Base-by-base conservation (phyloP, 2,888 invertebrate species). In the Enchytraeus crypticus region DNA sequence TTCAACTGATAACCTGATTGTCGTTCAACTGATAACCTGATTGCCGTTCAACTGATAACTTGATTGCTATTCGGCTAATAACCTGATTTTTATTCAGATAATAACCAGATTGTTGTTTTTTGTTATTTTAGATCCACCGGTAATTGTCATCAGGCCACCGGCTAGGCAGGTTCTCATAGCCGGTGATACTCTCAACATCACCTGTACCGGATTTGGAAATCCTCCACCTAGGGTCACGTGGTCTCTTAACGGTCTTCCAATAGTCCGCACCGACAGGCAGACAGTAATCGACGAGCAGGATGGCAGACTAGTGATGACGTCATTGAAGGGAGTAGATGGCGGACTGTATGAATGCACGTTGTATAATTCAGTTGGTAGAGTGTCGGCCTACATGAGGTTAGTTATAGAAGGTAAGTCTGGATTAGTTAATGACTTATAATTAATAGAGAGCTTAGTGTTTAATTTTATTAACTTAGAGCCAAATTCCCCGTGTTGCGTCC, bases 191-290 rank as follows among this genome's bases (percentile, higher is more conserved):
- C 30, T 56, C 30, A 56, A 56, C 14, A 32, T 60, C 14, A 23
- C 56, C 3, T 60, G 60, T 30, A 26, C 32, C n/a, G 56, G 56
- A n/a, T 29, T 32, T 8, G 60, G 60, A 5, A 30, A 29, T 14
- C 60, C 60, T 1, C 4, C 29, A 29, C 60, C 60, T 32, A 26
- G 26, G 2, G 27, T 34, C 34, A 38, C 29, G 30, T 60, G 60
- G 60, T 32, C 51, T 18, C 56, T 49, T 33, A 46, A 60, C 38
- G 59, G 59, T 29, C 30, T 18, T 11, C 29, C 46, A 14, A 30
- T 57, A 3, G 29, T 26, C 3, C 23, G 32, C 26, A 29, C 1
- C 27, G 34, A 5, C 8, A 11, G 11, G 23, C 38, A 38, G 53
- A 18, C 29, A 1, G 14, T 32, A n/a, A 27, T 18, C 14, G 27